These are phyloP conservation scores for Xanthorhoe spadicearia DNA, from an alignment of 2,888 invertebrate genomes.

Conservation along the genomic window DNA sequence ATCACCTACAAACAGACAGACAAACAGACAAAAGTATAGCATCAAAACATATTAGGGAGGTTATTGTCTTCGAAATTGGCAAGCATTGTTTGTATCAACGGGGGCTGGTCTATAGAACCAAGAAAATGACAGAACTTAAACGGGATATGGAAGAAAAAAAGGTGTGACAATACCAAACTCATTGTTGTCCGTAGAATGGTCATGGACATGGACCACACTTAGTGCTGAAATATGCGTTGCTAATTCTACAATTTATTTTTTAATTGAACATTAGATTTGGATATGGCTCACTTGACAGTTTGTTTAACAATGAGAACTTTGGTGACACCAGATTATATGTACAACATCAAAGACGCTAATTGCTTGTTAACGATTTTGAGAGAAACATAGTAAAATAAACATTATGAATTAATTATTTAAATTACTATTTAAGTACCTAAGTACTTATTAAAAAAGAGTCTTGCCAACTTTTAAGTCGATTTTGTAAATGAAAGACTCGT, in stretches of 20 bases:
- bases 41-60: conserved; percentile 82
- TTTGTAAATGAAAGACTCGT: too few species aligned
- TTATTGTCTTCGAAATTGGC: conserved; percentile 78
- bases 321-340: too few species aligned
- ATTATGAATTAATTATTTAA: too few species aligned
- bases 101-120: conserved; percentile 69
- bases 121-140: conserved; percentile 64
- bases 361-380: too few species aligned
- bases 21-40: conserved; percentile 67
- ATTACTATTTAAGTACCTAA: too few species aligned
- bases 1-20: conserved; percentile 63
- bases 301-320: background rate
- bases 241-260: conserved; percentile 72
- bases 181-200: conserved; percentile 70
- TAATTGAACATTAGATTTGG: conserved; percentile 22
- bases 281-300: conserved; percentile 7
- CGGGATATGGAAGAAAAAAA: conserved; percentile 55
- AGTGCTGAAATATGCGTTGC: conserved; percentile 68
- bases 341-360: too few species aligned
- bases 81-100: conserved; percentile 69
- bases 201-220: conserved; percentile 74
- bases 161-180: conserved; percentile 46
- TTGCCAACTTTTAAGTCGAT: too few species aligned
- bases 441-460: too few species aligned
- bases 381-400: too few species aligned